phyloP scores from a whole-genome alignment of 2,797 vertebrate species.

The Acipenser transmontanus region DNA sequence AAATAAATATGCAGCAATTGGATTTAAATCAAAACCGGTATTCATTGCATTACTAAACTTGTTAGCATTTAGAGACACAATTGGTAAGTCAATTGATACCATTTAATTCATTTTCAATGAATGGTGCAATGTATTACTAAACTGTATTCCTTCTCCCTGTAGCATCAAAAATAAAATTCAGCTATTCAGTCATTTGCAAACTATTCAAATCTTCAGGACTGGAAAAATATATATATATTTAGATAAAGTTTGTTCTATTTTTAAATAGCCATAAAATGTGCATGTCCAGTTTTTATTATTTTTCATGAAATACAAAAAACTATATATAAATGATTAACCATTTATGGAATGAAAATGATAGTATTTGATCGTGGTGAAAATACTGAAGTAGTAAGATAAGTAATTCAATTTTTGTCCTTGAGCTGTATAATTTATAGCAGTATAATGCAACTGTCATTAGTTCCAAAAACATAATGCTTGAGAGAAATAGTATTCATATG shows the following conservation, averaged over 20 bases:
- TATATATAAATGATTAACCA: conserved; percentile 13
- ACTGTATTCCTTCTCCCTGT: neutral
- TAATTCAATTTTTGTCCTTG: conserved; percentile 5
- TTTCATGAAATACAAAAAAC: conserved; percentile 11
- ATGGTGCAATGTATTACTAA: neutral
- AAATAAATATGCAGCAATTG: conserved; percentile 5
- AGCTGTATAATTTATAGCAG: conserved; percentile 1
- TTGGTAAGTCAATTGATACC: neutral
- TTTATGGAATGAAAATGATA: conserved; percentile 18
- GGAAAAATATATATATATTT: conserved; percentile 14
- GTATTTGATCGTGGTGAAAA: conserved; percentile 17
- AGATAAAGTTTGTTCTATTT: conserved; percentile 8
- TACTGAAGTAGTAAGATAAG: conserved; percentile 13
- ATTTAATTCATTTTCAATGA: neutral
- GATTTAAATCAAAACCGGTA: neutral
- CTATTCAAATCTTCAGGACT: conserved; percentile 19
- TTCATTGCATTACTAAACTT: neutral
- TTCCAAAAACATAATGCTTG: neutral
- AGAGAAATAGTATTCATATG: neutral
- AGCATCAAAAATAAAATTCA: conserved; percentile 1
- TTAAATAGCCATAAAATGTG: conserved; percentile 15
- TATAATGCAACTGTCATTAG: neutral
- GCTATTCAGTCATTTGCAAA: neutral
- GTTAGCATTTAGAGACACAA: neutral
- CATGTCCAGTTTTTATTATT: conserved; percentile 15